phyloP scores from a whole-genome alignment of 2,113 vertebrate genomes.

The Hippolais icterina region DNA sequence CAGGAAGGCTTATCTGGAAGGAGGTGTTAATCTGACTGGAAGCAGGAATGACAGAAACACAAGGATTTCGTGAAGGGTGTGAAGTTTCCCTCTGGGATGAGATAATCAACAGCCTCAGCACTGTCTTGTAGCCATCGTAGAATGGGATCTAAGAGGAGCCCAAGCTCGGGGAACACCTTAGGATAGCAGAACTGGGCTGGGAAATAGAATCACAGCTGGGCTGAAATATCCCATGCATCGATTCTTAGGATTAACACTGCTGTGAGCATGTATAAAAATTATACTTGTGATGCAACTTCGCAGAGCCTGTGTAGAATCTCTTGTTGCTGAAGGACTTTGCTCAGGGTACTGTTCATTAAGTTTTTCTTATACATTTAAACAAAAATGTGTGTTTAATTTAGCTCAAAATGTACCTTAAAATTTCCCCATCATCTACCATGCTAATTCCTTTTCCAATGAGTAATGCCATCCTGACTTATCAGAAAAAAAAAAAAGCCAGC shows the following conservation, averaged over 20 bases:
- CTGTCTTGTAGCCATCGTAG: background rate
- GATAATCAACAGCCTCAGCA: background rate
- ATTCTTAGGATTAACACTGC: background rate
- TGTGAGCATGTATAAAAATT: background rate
- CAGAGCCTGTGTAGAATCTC: background rate
- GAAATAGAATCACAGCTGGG: background rate
- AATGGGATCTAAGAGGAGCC: background rate
- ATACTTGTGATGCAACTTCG: background rate
- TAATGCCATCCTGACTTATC: background rate
- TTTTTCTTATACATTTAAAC: background rate
- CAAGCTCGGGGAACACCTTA: background rate
- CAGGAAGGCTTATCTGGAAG: background rate
- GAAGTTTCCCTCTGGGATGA: background rate
- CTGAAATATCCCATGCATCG: background rate
- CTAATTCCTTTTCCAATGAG: background rate
- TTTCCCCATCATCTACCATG: background rate
- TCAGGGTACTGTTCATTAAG: background rate
- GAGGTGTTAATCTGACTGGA: background rate
- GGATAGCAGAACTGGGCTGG: background rate
- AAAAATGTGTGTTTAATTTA: background rate
- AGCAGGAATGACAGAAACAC: background rate
- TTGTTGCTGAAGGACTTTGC: background rate
- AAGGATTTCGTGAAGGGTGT: background rate
- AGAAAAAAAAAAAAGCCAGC: background rate
- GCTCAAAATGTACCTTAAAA: background rate